Conservation (phyloP, 2,113 vertebrate genomes). For the Cathartes aura region DNA sequence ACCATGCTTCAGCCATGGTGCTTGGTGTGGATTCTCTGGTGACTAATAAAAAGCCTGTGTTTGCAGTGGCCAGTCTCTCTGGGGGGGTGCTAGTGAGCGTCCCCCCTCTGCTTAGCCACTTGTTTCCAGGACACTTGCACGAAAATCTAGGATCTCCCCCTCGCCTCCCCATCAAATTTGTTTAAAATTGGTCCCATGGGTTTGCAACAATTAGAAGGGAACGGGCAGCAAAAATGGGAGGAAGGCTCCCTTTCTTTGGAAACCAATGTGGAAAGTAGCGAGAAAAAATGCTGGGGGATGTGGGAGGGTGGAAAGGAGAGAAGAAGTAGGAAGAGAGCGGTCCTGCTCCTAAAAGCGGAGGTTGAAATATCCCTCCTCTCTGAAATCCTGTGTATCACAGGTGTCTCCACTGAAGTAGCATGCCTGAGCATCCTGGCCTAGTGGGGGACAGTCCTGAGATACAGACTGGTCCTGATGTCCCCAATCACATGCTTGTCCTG, state of each 20-base stretch:
- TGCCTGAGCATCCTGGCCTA: background rate
- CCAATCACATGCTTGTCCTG: background rate
- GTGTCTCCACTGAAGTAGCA: background rate
- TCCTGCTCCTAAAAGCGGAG: background rate
- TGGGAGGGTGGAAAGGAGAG: background rate
- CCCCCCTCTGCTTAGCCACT: background rate
- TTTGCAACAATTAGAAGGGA: background rate
- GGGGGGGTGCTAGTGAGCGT: background rate
- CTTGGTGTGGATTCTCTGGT: background rate
- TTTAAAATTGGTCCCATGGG: background rate
- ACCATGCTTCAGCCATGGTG: background rate
- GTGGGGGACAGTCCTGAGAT: background rate
- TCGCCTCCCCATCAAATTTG: background rate
- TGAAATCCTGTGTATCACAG: background rate
- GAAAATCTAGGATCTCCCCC: background rate
- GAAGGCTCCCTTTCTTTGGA: background rate
- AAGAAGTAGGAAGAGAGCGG: background rate
- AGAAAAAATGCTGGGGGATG: background rate
- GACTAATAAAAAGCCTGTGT: background rate
- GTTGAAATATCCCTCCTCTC: background rate
- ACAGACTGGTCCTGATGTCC: rapidly evolving
- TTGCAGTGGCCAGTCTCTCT: background rate
- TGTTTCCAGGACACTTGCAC: background rate
- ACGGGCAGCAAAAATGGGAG: background rate
- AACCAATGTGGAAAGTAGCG: background rate